Base-by-base conservation (phyloP, 2,888 invertebrate genomes). In the Catonia carolina region DNA sequence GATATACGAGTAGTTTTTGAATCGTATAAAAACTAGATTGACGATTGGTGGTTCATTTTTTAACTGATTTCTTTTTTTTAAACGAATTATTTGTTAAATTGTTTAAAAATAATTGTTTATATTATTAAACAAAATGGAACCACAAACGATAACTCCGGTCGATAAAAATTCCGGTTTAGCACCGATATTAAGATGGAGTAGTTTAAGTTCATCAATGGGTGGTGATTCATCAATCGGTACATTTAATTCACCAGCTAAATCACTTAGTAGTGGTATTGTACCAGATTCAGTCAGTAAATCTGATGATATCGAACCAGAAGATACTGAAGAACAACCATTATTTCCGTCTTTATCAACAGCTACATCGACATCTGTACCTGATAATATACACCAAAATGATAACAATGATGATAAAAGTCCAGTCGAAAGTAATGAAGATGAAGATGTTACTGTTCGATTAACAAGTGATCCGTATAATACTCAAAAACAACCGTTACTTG, bases 191-290 rank as follows among this genome's bases (percentile, higher is more conserved):
- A 68, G 70, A 12, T 73, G 73, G 72, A 67, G 67, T 7, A 69
- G 71, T 53, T 70, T 67, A 0, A 70, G 72, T 41, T 70, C 71
- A 1, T 69, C 68, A 0, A 62, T 69, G 1, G 27, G 27, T 27
- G 27, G 27, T n/a, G 67, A 67, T n/a, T 66, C 69, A 17, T 61
- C 62, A 37, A n/a, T 53, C 48, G 18, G 55, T 51, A 23, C 52
- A 23, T 31, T 49, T 35, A 36, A 37, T 15, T 53, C 57, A 22
- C 56, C 57, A 4, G 49, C 57, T 36, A 60, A 56, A 2, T 69
- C 70, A 1, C 75, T 76, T 10, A 61, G 55, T 12, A 71, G 70
- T 23, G 78, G 77, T 2, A 77, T 78, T 41, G 76, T 74, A 20
- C 74, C 72, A 60, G 78, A 77, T 67, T 73, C 23, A 72, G 73